Percentiles rank a stretch among this genome's conserved stretches.
These are phyloP conservation scores for Dipus sagitta DNA, from an alignment of 2,797 vertebrate species.

Conservation along the genomic window DNA sequence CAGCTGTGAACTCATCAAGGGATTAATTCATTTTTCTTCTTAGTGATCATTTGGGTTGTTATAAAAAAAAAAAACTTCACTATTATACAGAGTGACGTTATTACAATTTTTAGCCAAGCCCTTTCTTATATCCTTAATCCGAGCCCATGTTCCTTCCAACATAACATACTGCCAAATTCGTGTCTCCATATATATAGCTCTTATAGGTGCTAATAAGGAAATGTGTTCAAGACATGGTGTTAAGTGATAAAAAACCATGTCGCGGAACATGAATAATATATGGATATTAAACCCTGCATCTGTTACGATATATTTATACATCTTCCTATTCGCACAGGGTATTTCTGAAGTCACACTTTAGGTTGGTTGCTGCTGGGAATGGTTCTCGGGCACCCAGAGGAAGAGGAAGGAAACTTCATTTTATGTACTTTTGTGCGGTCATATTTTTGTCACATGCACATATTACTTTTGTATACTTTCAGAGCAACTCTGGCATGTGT, in stretches of 20 bases:
- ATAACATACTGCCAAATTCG: background rate
- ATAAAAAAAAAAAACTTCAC: background rate
- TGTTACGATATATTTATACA: constrained; percentile 68
- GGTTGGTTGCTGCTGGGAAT: background rate
- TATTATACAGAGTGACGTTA: background rate
- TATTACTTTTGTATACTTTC: constrained; percentile 5
- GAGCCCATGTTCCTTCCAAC: constrained; percentile 4
- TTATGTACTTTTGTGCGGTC: background rate
- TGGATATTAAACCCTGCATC: constrained; percentile 59
- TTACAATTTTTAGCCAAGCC: constrained; percentile 51
- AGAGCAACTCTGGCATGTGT: no score
- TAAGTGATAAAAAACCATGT: constrained; percentile 64
- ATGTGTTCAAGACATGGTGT: constrained; percentile 44
- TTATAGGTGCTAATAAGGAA: constrained; percentile 65
- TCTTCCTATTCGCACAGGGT: constrained; percentile 35
- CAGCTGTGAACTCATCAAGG: background rate
- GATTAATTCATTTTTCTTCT: background rate
- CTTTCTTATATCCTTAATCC: constrained; percentile 40
- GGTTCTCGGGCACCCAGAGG: background rate
- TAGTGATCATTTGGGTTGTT: background rate
- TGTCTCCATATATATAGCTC: constrained; percentile 9
- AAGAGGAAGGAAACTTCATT: background rate
- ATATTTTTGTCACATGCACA: background rate
- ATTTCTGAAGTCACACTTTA: constrained; percentile 57
- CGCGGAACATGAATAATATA: constrained; percentile 43